Evolutionary conservation across 2,797 vertebrate species (phyloP).

Genomic region (Enteromius trimaculatus): DNA sequence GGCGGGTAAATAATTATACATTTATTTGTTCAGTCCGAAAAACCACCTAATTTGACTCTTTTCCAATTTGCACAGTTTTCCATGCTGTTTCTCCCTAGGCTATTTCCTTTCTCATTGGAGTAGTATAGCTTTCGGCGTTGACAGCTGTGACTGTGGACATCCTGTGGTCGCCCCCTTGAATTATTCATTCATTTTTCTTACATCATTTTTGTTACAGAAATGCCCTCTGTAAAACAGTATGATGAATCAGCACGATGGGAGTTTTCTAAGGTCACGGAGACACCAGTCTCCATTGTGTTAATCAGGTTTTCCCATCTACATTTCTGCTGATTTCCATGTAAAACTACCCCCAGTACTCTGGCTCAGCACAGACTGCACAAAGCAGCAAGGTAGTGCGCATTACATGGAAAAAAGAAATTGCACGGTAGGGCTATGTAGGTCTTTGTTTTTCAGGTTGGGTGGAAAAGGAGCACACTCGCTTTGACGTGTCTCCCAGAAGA

Average conservation of each 20-base stretch:
- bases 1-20: neutral
- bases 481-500: conserved; percentile 61
- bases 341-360: conserved; percentile 12
- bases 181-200: conserved; percentile 39
- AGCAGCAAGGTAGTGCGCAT: neutral
- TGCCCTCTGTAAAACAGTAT: conserved; percentile 26
- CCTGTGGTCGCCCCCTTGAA: conserved; percentile 39
- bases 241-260: conserved; percentile 6
- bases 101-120: conserved; percentile 16
- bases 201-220: conserved; percentile 42
- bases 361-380: conserved; percentile 19
- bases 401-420: neutral
- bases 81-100: conserved; percentile 20
- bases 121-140: conserved; percentile 29
- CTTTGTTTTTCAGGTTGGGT: conserved; percentile 61
- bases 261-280: conserved; percentile 25
- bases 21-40: neutral
- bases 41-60: neutral
- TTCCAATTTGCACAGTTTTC: conserved; percentile 42
- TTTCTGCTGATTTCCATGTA: conserved; percentile 46
- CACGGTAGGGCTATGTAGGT: conserved; percentile 39
- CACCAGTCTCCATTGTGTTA: conserved; percentile 26
- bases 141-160: conserved; percentile 54
- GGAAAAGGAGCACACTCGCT: conserved; percentile 61
- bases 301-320: conserved; percentile 40